Evolutionary conservation across 2,888 invertebrate genomes (phyloP).

Genomic region (Barypeithes pellucidus): DNA sequence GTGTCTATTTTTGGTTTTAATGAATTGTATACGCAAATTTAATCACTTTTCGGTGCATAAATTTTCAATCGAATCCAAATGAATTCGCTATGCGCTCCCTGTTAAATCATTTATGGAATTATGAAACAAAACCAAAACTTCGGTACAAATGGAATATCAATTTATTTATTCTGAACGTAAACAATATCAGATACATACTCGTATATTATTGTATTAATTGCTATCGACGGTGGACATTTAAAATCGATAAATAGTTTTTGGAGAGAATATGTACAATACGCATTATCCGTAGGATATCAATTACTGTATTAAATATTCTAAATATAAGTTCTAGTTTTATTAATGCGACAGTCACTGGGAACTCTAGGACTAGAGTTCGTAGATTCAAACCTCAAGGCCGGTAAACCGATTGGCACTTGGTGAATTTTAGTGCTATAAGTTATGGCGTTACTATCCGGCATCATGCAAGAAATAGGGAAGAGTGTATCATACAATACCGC

Average conservation of each 20-base stretch:
- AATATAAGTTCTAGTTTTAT: too few species aligned
- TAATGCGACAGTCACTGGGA: too few species aligned
- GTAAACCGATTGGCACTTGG: too few species aligned
- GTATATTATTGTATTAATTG: conserved; percentile 1
- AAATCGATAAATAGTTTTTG: conserved; percentile 5
- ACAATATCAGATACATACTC: conserved; percentile 10
- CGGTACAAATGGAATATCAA: conserved; percentile 24
- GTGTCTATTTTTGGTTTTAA: conserved; percentile 13
- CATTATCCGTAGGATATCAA: too few species aligned
- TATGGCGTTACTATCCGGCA: too few species aligned
- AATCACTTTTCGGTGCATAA: conserved; percentile 34
- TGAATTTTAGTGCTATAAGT: too few species aligned
- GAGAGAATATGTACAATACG: too few species aligned
- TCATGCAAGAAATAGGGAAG: too few species aligned
- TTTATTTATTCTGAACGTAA: conserved; percentile 16
- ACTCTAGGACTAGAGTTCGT: too few species aligned
- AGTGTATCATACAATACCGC: too few species aligned
- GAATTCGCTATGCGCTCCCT: conserved; percentile 16
- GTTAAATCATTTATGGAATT: conserved; percentile 29
- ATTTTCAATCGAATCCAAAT: conserved; percentile 24
- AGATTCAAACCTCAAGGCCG: too few species aligned
- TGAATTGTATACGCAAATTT: conserved; percentile 33
- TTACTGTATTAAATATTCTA: too few species aligned
- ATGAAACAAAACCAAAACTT: conserved; percentile 27
- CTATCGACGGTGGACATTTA: not conserved